phyloP scores from a whole-genome alignment of 2,888 invertebrate species.

The Drosophila tanythrix region DNA sequence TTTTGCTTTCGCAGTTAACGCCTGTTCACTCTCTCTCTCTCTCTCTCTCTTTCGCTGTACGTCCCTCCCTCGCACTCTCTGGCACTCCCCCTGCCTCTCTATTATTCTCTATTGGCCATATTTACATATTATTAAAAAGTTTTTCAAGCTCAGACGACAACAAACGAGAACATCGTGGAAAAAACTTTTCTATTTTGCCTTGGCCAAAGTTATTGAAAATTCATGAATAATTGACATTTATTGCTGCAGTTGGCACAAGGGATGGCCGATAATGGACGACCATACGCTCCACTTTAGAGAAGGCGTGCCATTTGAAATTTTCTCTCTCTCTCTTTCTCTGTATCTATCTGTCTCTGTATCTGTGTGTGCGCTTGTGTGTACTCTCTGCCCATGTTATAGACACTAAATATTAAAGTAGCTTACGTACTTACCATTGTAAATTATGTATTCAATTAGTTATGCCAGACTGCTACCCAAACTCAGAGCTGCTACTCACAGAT shows the following conservation, averaged over 20 bases:
- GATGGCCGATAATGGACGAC: constrained; percentile 72
- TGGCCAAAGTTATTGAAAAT: constrained; percentile 75
- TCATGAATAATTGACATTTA: constrained; percentile 79
- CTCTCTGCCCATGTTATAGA: constrained; percentile 58
- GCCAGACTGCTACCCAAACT: constrained; percentile 51
- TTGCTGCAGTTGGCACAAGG: constrained; percentile 79
- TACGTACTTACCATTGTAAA: constrained; percentile 77
- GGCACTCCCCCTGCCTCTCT: neutral
- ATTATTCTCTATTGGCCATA: constrained; percentile 54
- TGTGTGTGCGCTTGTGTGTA: constrained; percentile 10
- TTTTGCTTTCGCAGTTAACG: constrained; percentile 73
- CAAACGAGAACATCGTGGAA: constrained; percentile 27
- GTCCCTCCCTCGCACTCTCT: neutral
- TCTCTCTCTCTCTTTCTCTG: constrained; percentile 16
- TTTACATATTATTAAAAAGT: constrained; percentile 79
- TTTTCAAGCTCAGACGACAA: constrained; percentile 61
- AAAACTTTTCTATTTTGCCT: constrained; percentile 73
- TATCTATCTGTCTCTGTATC: neutral
- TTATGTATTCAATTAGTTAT: constrained; percentile 77
- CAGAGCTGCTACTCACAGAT: constrained; percentile 13
- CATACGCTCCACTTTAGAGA: constrained; percentile 20
- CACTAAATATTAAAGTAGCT: constrained; percentile 79
- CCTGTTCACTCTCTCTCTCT: constrained; percentile 27
- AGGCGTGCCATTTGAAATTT: constrained; percentile 17
- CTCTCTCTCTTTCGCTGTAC: neutral